These are phyloP conservation scores for Ectemnius cavifrons DNA, from an alignment of 2,888 invertebrate genomes.

Conservation along the genomic window DNA sequence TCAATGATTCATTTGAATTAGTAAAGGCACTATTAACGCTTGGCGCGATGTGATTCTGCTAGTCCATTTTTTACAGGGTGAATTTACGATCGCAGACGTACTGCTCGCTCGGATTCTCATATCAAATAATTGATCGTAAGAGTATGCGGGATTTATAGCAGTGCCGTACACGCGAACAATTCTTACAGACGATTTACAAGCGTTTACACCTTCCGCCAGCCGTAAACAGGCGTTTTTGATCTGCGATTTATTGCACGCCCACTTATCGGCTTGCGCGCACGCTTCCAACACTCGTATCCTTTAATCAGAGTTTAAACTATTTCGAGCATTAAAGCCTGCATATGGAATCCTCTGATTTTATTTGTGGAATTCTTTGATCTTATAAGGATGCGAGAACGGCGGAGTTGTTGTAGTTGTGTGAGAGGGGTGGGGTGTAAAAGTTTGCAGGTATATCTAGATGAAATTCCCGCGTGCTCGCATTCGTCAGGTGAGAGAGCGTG, in stretches of 20 bases:
- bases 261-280: too few species aligned
- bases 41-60: too few species aligned
- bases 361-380: not conserved
- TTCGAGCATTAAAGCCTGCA: too few species aligned
- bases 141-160: constrained; percentile 32
- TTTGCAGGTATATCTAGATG: constrained; percentile 1
- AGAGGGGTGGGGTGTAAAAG: not conserved
- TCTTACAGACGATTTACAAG: constrained; percentile 14
- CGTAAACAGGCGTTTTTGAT: constrained; percentile 22
- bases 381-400: not conserved
- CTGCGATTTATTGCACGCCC: not conserved
- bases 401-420: too few species aligned
- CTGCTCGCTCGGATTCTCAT: constrained; percentile 24
- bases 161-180: constrained; percentile 1
- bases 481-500: constrained; percentile 1
- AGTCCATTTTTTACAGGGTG: constrained; percentile 16
- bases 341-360: too few species aligned
- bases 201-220: constrained; percentile 8
- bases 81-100: constrained; percentile 26
- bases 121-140: constrained; percentile 47
- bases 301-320: too few species aligned
- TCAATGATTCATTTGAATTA: too few species aligned
- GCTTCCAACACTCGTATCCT: too few species aligned
- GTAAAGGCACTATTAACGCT: too few species aligned
- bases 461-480: constrained; percentile 6